Evolutionary conservation across 2,113 vertebrate species (phyloP).

Genomic region (Seriola dumerili): DNA sequence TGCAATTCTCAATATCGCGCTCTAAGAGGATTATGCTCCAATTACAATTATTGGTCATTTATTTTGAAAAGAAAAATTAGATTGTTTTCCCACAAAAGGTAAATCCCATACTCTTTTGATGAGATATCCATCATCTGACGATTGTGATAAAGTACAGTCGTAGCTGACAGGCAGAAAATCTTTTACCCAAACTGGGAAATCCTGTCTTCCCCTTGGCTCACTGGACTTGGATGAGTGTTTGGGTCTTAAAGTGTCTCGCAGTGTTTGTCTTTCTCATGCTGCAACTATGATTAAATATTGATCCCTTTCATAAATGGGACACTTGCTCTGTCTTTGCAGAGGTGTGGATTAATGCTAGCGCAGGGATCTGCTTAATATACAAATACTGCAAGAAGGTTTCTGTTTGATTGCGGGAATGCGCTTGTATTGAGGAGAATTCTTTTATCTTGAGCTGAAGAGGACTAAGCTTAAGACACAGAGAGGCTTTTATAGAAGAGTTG

Average conservation of each 20-base stretch:
- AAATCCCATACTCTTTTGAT: conserved; percentile 1
- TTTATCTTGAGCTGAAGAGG: conserved; percentile 35
- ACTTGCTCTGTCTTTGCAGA: background rate
- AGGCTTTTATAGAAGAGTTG: conserved; percentile 59
- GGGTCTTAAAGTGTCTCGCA: background rate
- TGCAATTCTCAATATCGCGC: conserved; percentile 4
- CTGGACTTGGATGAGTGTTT: conserved; percentile 1
- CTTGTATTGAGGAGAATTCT: conserved; percentile 29
- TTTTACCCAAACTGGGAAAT: conserved; percentile 8
- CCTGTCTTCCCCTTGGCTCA: conserved; percentile 5
- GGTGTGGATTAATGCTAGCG: conserved; percentile 2
- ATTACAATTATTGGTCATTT: conserved; percentile 39
- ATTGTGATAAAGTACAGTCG: background rate
- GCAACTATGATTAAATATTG: conserved; percentile 47
- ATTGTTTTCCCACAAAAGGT: conserved; percentile 22
- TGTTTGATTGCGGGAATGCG: background rate
- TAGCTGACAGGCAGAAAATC: background rate
- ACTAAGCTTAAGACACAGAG: conserved; percentile 25
- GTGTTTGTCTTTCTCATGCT: conserved; percentile 43
- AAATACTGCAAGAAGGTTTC: conserved; percentile 26
- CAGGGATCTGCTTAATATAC: background rate
- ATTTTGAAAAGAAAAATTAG: background rate
- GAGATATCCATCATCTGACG: conserved; percentile 20
- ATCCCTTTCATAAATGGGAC: conserved; percentile 51
- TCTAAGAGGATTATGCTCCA: conserved; percentile 42